Base-by-base conservation (phyloP, 1,140 invertebrate genomes). In the Tetragonula clypearis region DNA sequence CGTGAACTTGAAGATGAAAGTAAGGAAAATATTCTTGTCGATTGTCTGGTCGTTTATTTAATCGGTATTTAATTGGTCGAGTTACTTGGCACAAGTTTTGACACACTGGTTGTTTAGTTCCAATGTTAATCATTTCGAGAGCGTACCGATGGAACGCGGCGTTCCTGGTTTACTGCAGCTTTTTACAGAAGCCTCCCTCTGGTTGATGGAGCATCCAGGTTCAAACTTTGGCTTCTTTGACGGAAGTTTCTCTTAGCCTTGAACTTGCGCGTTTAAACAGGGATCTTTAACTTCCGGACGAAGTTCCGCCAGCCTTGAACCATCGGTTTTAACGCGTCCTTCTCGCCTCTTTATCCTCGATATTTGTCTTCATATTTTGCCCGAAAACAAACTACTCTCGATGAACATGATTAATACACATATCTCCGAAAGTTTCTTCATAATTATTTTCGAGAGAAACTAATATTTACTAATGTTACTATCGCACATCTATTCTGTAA, bases 251-350 rank as follows among this genome's bases (percentile, higher is more conserved):
- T 12, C 41, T 62, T 35, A 49, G 78, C 66, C 78, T 69, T 79
- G 49, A 66, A 68, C 77, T 78, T 78, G 75, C 74, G 11, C 58
- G 75, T 65, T 78, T 78, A 78, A 78, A 78, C 75, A 78, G 41
- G 60, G 30, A 23, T 78, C 35, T 35, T 78, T 78, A 78, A 78
- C 75, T 78, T 78, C 60, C 56, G 74, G 30, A 0, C 56, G 14
- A 41, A 76, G 74, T 76, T 76, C 30, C 56, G 12, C 0, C 26
- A 56, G 74, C 74, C 74, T 76, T 76, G 74, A 76, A 76, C 74
- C 56, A 11, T 5, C 55, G n/a, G 55, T 75, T 75, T 58, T 58
- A 35, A 11, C 19, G 4, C 26, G n/a, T 15, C 35, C 30, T 76
- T 60, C 30, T 21, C n/a, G 53, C 23, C 73, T 53, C 41, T 53